phyloP scores from a whole-genome alignment of 2,888 invertebrate species.

The Aporophyla nigra region DNA sequence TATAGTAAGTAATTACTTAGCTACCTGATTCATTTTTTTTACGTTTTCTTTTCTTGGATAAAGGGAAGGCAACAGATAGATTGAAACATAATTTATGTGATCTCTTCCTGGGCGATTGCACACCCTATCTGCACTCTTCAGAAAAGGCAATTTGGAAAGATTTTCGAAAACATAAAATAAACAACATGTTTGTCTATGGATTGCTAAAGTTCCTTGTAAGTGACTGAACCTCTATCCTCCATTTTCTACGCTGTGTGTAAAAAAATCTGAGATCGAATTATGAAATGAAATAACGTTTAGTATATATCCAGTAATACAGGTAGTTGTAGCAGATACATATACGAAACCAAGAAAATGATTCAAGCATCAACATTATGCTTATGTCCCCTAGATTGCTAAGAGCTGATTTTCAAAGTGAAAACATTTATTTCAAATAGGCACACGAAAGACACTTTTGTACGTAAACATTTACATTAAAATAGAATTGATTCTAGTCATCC shows the following conservation, averaged over 20 bases:
- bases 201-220: neutral
- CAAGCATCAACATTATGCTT: no score
- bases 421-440: no score
- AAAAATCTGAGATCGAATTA: neutral
- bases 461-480: no score
- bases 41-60: neutral
- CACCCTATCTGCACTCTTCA: neutral
- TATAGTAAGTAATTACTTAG: constrained; percentile 6
- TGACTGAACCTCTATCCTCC: neutral
- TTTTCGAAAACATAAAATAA: neutral
- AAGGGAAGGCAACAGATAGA: neutral
- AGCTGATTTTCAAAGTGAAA: no score
- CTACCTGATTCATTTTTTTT: neutral
- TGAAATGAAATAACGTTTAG: no score
- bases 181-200: neutral
- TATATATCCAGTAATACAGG: no score
- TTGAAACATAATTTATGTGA: constrained; percentile 28
- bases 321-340: no score
- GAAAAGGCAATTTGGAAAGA: neutral
- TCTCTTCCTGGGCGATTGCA: constrained; percentile 11
- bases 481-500: no score
- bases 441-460: no score
- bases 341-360: no score
- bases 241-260: neutral
- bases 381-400: no score